Evolutionary conservation across 2,113 vertebrate species (phyloP).

Genomic region (Embiotoca jacksoni): DNA sequence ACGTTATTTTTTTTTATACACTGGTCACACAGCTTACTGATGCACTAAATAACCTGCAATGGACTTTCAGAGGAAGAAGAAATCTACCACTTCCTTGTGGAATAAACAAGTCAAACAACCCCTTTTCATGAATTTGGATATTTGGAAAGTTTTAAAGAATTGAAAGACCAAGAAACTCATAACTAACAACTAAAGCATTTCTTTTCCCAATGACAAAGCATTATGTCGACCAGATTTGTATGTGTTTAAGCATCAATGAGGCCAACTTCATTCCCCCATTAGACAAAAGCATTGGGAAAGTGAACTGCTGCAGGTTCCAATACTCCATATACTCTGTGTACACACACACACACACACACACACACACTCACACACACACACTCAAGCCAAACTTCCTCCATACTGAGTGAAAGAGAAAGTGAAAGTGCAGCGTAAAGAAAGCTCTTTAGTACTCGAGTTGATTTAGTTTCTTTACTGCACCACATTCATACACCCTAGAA

Average conservation of each 20-base stretch:
- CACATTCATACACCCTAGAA: constrained; percentile 11
- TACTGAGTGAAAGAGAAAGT: constrained; percentile 19
- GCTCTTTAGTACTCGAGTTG: constrained; percentile 9
- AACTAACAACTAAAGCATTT: background rate
- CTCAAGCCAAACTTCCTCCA: background rate
- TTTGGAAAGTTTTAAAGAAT: background rate
- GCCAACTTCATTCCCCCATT: background rate
- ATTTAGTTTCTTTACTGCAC: constrained; percentile 52
- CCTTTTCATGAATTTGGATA: no score
- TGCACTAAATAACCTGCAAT: no score
- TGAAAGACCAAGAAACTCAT: background rate
- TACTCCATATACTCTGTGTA: background rate
- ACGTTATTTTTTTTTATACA: no score
- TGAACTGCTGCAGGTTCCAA: background rate
- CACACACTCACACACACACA: background rate
- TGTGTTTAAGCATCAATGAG: background rate
- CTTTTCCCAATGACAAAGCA: background rate
- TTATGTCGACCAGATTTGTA: background rate
- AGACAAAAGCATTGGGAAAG: background rate
- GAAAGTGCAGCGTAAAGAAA: background rate
- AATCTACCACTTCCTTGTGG: no score
- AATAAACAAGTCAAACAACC: no score
- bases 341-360: background rate
- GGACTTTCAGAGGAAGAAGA: no score
- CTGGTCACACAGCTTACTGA: no score